Conservation (phyloP, 2,888 invertebrate genomes). For the Melinaea menophilus region DNA sequence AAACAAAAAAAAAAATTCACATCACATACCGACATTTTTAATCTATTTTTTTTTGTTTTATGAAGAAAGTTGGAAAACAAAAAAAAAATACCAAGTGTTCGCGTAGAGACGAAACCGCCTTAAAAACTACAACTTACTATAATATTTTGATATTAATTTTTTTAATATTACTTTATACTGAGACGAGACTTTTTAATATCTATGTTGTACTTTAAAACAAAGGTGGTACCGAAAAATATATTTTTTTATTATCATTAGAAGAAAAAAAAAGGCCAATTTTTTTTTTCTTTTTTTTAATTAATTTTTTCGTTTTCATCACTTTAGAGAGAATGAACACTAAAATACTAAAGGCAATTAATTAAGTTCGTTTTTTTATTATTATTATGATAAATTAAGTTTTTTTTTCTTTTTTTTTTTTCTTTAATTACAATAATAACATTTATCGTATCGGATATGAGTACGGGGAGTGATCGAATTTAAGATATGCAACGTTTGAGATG, state of each 20-base stretch:
- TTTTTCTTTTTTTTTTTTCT: slow-evolving; percentile 37
- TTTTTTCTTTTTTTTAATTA: slow-evolving; percentile 18
- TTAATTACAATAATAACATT: slow-evolving; percentile 60
- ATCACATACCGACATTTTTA: slow-evolving; percentile 68
- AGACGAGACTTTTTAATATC: slow-evolving; percentile 65
- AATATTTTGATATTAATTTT: slow-evolving; percentile 66
- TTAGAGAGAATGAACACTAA: slow-evolving; percentile 62
- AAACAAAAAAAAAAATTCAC: slow-evolving; percentile 72
- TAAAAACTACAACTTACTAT: slow-evolving; percentile 48
- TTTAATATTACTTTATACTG: slow-evolving; percentile 65
- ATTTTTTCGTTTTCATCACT: slow-evolving; percentile 39
- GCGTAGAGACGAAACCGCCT: slow-evolving; percentile 71
- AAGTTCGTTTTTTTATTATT: slow-evolving; percentile 57
- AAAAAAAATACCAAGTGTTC: slow-evolving; percentile 61
- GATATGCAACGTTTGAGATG: slow-evolving; percentile 77
- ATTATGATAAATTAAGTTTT: slow-evolving; percentile 52
- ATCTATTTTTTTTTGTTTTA: slow-evolving; percentile 66
- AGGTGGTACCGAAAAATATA: slow-evolving; percentile 76
- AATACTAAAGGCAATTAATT: slow-evolving; percentile 63
- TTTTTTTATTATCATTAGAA: slow-evolving; percentile 56
- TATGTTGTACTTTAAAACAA: slow-evolving; percentile 77
- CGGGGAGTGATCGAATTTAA: slow-evolving; percentile 69
- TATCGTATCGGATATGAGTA: slow-evolving; percentile 69
- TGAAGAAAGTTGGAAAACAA: slow-evolving; percentile 59
- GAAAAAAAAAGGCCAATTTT: slow-evolving; percentile 67